phyloP scores from a whole-genome alignment of 2,888 invertebrate genomes.

The Scaptomyza flava region DNA sequence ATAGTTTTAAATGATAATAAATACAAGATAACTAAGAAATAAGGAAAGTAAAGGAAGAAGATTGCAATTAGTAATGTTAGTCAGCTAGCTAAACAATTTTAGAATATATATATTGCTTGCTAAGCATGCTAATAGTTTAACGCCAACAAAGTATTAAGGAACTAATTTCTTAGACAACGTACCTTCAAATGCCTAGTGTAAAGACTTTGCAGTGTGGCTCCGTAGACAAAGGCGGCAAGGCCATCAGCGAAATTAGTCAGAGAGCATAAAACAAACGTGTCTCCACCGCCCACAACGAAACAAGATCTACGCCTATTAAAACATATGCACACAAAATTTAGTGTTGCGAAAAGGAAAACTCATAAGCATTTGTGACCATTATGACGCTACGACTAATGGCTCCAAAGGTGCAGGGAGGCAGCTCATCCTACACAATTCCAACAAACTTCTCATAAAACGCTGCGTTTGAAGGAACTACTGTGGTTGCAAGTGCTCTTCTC shows the following conservation, averaged over 20 bases:
- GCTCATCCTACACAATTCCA: constrained; percentile 38
- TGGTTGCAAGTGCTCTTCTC: constrained; percentile 20
- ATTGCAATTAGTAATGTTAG: too few relatives aligned
- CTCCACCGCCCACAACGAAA: constrained; percentile 36
- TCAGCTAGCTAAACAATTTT: too few relatives aligned
- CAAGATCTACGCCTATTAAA: constrained; percentile 20
- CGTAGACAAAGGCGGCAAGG: constrained; percentile 26
- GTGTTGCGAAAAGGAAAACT: constrained; percentile 48
- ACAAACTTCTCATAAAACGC: constrained; percentile 35
- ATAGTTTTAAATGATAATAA: not conserved
- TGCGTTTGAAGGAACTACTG: constrained; percentile 26
- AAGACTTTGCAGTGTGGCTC: constrained; percentile 4
- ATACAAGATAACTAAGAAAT: too few relatives aligned
- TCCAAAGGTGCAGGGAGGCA: constrained; percentile 19
- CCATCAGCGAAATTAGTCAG: constrained; percentile 48
- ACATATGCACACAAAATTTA: constrained; percentile 52
- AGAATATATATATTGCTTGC: too few relatives aligned
- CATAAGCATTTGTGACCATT: constrained; percentile 72
- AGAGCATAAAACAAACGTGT: constrained; percentile 42
- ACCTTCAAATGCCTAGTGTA: not conserved
- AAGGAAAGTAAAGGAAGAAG: too few relatives aligned
- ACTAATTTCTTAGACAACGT: not conserved
- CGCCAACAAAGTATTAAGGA: not conserved
- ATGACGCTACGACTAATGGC: constrained; percentile 63
- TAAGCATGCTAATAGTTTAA: too few relatives aligned